These are phyloP conservation scores for Mixornis gularis DNA, from an alignment of 2,113 vertebrate species.

Conservation along the genomic window DNA sequence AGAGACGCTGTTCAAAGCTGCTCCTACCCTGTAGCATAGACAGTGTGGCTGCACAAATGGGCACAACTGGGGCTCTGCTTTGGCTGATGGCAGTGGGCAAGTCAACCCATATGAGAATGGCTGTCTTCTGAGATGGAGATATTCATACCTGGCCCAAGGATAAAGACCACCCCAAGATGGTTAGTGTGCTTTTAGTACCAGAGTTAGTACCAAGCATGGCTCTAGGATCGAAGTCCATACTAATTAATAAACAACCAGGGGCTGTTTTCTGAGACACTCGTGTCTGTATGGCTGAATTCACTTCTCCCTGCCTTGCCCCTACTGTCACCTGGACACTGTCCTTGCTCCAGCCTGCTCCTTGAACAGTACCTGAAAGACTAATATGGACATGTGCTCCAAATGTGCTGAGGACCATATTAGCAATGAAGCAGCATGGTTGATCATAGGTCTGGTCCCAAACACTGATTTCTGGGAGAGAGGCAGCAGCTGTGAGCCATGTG, in stretches of 20 bases:
- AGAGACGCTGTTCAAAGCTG: background rate
- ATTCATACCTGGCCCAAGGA: background rate
- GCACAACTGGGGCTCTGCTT: fast-evolving
- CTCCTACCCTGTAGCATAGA: background rate
- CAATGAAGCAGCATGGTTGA: background rate
- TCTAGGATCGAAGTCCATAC: background rate
- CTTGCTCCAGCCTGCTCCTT: background rate
- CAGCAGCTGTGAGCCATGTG: background rate
- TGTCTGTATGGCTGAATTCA: background rate
- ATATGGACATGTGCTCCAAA: background rate
- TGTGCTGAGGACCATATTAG: background rate
- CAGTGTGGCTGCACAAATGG: background rate
- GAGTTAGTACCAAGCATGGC: background rate
- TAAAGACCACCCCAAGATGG: fast-evolving
- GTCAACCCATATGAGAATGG: background rate
- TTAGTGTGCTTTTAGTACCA: background rate
- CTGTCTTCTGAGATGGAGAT: background rate
- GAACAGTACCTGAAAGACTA: background rate
- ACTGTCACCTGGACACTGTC: background rate
- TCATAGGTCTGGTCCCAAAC: background rate
- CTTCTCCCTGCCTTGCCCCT: background rate
- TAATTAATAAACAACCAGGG: background rate
- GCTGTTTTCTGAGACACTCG: background rate
- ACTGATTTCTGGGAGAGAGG: background rate
- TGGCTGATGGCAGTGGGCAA: background rate